Base-by-base conservation (phyloP, 1,140 invertebrate genomes). In the Battus philenor region DNA sequence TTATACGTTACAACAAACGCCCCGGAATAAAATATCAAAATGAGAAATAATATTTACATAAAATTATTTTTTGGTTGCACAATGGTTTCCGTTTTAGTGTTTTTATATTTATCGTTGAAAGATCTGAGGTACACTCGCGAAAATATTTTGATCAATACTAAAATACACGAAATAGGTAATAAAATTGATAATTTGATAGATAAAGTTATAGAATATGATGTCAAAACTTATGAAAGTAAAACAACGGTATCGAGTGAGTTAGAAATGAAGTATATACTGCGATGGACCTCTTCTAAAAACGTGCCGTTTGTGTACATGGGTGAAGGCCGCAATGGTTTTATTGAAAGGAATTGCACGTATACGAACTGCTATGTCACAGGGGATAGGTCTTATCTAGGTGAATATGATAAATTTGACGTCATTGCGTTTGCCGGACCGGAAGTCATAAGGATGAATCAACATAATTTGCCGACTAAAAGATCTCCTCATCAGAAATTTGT, bases 401-500 rank as follows among this genome's bases (percentile, higher is more conserved):
- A 70, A 47, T 54, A 63, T 7, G 68, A 59, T 1, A 67, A 79
- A 18, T 86, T 80, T 47, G 79, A 86, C 36, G 71, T 71, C 0
- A 56, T 86, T 1, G 55, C 57, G 2, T 86, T 86, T 31, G 44
- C 59, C 15, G 74, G 68, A 7, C 72, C 74, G 1, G 67, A 81
- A 38, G 46, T 67, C 1, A 31, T 67, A 9, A 10, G 13, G 3
- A 44, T 55, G 41, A 36, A 27, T 45, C 26, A 27, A 33, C 1
- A 12, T 12, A 16, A 20, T 13, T 44, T 72, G 39, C 79, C 77
- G 1, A 17, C 12, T 3, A 60, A 31, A 29, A 52, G 69, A 47
- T 62, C 65, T 1, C 31, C 36, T 3, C 63, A 67, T 38, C 81
- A 85, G 34, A 80, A 81, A 55, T 86, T 68, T 53, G 69, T 61